Evolutionary conservation across 1,140 invertebrate genomes (phyloP).

Genomic region (Propsilocerus akamusi): DNA sequence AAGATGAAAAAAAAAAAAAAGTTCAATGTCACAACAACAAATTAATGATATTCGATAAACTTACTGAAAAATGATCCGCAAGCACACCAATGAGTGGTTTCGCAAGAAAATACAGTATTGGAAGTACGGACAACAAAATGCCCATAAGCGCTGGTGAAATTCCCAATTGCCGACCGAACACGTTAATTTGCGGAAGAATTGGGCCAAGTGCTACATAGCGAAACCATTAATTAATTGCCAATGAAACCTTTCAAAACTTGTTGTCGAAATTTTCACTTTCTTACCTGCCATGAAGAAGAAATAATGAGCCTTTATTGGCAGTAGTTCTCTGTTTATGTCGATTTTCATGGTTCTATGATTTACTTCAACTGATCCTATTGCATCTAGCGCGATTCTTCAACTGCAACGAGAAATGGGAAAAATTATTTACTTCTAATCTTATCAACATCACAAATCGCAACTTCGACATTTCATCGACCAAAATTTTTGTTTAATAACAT

Average conservation of each 20-base stretch:
- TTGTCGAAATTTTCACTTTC: conserved; percentile 10
- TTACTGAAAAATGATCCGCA: conserved; percentile 37
- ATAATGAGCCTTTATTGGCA: conserved; percentile 62
- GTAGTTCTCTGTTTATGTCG: conserved; percentile 38
- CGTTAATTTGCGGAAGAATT: conserved; percentile 49
- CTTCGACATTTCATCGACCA: no score
- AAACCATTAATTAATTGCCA: conserved; percentile 6
- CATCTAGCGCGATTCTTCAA: no score
- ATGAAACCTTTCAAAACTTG: not conserved
- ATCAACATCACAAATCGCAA: no score
- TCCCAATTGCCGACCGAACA: conserved; percentile 54
- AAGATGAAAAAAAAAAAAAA: not conserved
- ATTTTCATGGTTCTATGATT: conserved; percentile 25
- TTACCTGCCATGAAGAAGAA: conserved; percentile 69
- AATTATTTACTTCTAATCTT: no score
- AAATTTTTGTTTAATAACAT: no score
- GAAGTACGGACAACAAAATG: conserved; percentile 43
- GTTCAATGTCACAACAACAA: not conserved
- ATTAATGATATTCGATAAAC: conserved; percentile 5
- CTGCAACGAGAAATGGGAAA: no score
- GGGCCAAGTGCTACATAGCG: conserved; percentile 48
- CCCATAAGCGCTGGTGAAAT: conserved; percentile 54
- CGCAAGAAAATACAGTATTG: conserved; percentile 46
- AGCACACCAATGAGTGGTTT: conserved; percentile 54
- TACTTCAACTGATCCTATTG: no score